A percentile compares a stretch with the other conserved stretches of the same genome.
Evolutionary conservation across 30 jellyfish, hydroid and myxozoan species (phyloP).

Genomic region (Nemopilema nomurai): DNA sequence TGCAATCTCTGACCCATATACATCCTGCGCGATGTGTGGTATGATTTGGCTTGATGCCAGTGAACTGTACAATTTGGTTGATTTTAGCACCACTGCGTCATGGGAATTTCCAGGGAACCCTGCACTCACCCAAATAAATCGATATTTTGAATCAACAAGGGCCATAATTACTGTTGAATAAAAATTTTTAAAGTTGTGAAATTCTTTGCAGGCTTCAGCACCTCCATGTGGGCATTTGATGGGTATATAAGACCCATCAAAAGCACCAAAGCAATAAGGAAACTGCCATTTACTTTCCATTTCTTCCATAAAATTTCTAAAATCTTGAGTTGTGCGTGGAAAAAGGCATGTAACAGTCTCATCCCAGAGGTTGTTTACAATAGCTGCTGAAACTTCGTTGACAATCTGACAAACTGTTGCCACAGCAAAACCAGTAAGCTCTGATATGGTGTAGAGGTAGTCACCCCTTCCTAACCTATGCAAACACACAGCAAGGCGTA

Average conservation of each 20-base stretch:
- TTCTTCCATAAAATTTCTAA: slow-evolving; percentile 50
- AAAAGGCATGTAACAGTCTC: slow-evolving; percentile 43
- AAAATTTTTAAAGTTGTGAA: slow-evolving; percentile 52
- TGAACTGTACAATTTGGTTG: slow-evolving; percentile 46
- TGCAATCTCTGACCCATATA: slow-evolving; percentile 37
- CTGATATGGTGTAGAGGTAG: slow-evolving; percentile 73
- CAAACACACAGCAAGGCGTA: slow-evolving; percentile 67
- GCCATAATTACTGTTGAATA: slow-evolving; percentile 60
- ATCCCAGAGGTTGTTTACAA: slow-evolving; percentile 61
- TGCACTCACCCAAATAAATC: slow-evolving; percentile 50
- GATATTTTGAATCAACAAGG: slow-evolving; percentile 67
- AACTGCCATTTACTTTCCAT: slow-evolving; percentile 69
- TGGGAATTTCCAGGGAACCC: slow-evolving; percentile 63
- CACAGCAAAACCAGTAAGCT: slow-evolving; percentile 63
- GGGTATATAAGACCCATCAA: slow-evolving; percentile 66
- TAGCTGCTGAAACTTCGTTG: slow-evolving; percentile 46
- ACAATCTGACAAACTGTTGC: slow-evolving; percentile 61
- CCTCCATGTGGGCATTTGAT: slow-evolving; percentile 67
- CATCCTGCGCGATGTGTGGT: slow-evolving; percentile 51
- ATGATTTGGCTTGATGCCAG: slow-evolving; percentile 35
- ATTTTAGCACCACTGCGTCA: slow-evolving; percentile 55
- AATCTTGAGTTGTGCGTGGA: slow-evolving; percentile 55
- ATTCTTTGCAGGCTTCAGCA: slow-evolving; percentile 68
- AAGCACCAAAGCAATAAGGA: slow-evolving; percentile 70
- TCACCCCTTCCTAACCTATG: slow-evolving; percentile 69